phyloP scores from a whole-genome alignment of 2,888 invertebrate genomes.

The Noctuana brunneofusca region DNA sequence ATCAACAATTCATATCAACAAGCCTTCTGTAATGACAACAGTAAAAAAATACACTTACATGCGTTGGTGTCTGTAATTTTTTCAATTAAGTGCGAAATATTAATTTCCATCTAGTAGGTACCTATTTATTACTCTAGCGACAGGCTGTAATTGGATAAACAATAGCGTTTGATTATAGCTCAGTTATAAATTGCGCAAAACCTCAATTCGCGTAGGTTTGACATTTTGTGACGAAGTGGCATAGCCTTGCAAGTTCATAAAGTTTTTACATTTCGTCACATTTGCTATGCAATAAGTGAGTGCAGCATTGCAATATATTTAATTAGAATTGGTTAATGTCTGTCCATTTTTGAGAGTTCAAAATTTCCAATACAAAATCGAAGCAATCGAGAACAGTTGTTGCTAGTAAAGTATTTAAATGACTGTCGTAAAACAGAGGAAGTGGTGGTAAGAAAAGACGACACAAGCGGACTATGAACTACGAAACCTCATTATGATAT shows the following conservation, averaged over 20 bases:
- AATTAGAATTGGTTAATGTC: constrained; percentile 1
- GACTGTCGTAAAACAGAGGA: not conserved
- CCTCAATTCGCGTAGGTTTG: constrained; percentile 52
- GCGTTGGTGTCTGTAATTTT: constrained; percentile 15
- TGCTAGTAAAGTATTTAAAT: constrained; percentile 14
- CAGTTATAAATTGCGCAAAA: constrained; percentile 52
- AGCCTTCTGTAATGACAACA: not conserved
- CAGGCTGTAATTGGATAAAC: constrained; percentile 66
- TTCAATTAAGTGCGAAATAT: constrained; percentile 22
- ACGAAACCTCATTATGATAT: constrained; percentile 23
- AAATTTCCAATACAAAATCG: not conserved
- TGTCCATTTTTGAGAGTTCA: not conserved
- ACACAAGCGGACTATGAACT: constrained; percentile 17
- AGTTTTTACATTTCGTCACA: constrained; percentile 24
- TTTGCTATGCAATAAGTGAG: constrained; percentile 14
- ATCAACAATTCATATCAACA: no score
- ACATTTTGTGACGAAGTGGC: constrained; percentile 28
- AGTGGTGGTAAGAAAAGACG: constrained; percentile 6
- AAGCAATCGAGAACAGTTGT: not conserved
- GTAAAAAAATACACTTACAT: not conserved
- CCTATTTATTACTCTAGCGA: constrained; percentile 48
- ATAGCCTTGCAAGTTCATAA: constrained; percentile 20
- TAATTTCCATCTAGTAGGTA: constrained; percentile 54
- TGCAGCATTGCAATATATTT: constrained; percentile 10
- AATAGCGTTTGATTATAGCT: constrained; percentile 65